Evolutionary conservation across 2,888 invertebrate species (phyloP).

Genomic region (Aquatica leii): DNA sequence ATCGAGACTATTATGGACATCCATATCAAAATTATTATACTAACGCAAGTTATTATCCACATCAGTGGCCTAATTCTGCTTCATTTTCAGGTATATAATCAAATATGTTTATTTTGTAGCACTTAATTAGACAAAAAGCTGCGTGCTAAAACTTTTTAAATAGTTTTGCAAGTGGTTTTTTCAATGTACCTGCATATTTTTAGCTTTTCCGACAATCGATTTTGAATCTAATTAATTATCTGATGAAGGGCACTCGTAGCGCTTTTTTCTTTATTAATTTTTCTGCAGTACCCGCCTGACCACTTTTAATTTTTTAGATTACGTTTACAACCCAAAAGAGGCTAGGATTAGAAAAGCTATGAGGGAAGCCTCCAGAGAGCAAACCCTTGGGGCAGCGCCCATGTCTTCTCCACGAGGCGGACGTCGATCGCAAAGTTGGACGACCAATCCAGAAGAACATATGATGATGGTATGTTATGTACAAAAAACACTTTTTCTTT

Average conservation of each 20-base stretch:
- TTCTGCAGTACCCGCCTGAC: conserved; percentile 13
- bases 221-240: conserved; percentile 52
- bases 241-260: conserved; percentile 34
- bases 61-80: conserved; percentile 55
- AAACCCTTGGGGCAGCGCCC: conserved; percentile 63
- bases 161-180: neutral
- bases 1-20: conserved; percentile 51
- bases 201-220: conserved; percentile 51
- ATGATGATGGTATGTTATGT: conserved; percentile 52
- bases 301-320: conserved; percentile 60
- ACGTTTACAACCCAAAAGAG: conserved; percentile 72
- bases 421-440: conserved; percentile 57
- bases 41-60: conserved; percentile 52
- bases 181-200: conserved; percentile 41
- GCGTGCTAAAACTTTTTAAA: neutral
- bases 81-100: conserved; percentile 52
- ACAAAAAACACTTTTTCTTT: neutral
- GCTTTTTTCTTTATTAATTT: conserved; percentile 30
- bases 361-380: conserved; percentile 61
- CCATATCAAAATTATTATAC: conserved; percentile 54
- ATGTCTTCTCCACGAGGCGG: conserved; percentile 66
- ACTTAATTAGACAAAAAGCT: neutral
- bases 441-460: conserved; percentile 51
- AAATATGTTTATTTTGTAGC: too few relatives aligned
- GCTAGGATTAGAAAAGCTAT: conserved; percentile 68